Conservation (phyloP, 2,888 invertebrate species). For the Torymus aiolomorphi region DNA sequence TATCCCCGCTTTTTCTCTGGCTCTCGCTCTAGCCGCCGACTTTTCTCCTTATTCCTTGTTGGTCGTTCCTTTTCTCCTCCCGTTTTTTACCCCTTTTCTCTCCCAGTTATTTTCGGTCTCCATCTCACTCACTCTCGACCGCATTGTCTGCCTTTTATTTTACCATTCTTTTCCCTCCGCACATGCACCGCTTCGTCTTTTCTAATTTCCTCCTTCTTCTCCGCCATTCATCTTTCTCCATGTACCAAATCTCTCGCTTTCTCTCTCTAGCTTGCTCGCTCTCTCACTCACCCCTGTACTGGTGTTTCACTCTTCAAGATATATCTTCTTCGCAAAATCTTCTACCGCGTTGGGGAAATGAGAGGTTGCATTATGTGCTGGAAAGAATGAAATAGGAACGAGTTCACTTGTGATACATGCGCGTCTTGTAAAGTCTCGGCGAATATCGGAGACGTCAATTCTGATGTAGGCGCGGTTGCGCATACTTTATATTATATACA, state of each 20-base stretch:
- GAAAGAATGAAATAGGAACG: slow-evolving; percentile 13
- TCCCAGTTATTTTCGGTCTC: slow-evolving; percentile 47
- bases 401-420: neutral
- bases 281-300: neutral
- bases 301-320: neutral
- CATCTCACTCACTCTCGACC: slow-evolving; percentile 36
- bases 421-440: neutral
- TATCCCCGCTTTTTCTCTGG: slow-evolving; percentile 17
- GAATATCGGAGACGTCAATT: neutral
- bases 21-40: slow-evolving; percentile 20
- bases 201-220: slow-evolving; percentile 29
- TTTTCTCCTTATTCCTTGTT: slow-evolving; percentile 56
- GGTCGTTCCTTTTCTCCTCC: slow-evolving; percentile 49
- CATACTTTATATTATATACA: neutral
- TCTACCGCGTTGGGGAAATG: neutral
- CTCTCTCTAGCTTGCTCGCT: neutral
- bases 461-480: neutral
- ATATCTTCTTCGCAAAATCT: slow-evolving; percentile 11
- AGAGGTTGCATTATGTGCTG: slow-evolving; percentile 12
- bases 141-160: slow-evolving; percentile 46
- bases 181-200: slow-evolving; percentile 8
- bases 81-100: slow-evolving; percentile 35
- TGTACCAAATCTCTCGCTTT: neutral
- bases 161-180: slow-evolving; percentile 35
- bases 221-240: neutral